Evolutionary conservation across 2,888 invertebrate genomes (phyloP).

Genomic region (Volucella inflata): DNA sequence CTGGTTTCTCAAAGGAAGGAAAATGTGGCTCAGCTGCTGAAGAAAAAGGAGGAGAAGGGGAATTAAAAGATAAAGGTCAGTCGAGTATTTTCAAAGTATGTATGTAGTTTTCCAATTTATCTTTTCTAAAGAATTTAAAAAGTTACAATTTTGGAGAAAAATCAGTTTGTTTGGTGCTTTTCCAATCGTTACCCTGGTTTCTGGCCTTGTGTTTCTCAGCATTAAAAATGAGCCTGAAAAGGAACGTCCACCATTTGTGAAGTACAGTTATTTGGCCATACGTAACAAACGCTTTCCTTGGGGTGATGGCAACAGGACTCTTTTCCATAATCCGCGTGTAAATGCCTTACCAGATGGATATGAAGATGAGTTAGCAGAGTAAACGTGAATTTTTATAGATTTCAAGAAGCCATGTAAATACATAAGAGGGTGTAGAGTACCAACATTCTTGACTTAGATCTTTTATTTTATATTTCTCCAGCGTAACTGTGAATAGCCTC

Average conservation of each 20-base stretch:
- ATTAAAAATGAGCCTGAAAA: constrained; percentile 8
- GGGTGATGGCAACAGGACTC: constrained; percentile 70
- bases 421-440: no score
- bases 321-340: constrained; percentile 75
- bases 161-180: constrained; percentile 36
- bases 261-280: constrained; percentile 74
- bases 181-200: constrained; percentile 18
- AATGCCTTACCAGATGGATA: constrained; percentile 78
- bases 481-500: no score
- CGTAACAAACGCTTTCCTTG: constrained; percentile 76
- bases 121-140: not conserved
- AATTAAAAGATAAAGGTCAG: not conserved
- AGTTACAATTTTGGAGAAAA: constrained; percentile 42
- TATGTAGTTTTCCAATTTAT: not conserved
- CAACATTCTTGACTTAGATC: no score
- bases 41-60: constrained; percentile 6
- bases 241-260: constrained; percentile 74
- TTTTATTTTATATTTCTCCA: no score
- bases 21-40: not conserved
- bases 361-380: constrained; percentile 75
- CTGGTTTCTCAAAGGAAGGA: no score
- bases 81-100: not conserved
- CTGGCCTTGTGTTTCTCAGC: not conserved
- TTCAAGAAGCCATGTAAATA: no score
- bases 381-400: no score